Base-by-base conservation (phyloP, 2,113 vertebrate genomes). In the Bettongia penicillata region DNA sequence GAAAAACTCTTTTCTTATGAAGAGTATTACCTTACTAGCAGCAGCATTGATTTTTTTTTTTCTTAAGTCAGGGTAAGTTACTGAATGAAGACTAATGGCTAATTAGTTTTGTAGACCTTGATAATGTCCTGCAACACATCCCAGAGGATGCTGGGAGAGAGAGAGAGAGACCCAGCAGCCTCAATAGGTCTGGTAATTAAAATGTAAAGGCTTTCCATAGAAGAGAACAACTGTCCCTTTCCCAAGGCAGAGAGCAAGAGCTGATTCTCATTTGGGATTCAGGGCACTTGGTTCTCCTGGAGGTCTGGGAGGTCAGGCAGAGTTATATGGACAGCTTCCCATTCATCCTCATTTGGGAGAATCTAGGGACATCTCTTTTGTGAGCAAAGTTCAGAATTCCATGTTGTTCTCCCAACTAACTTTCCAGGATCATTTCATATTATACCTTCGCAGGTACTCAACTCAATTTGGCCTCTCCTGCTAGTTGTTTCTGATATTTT, bases 41-140 rank as follows among this genome's bases (percentile, higher is more conserved):
- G n/a, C 19, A 84, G 28, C 14, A n/a, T 43, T 84, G 37, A 8
- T 23, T 84, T 43, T 22, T n/a, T n/a, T 84, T 84, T 84, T n/a
- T 31, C 68, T 77, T 77, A 43, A 43, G 14, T 84, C 68, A 84
- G 68, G n/a, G 16, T 84, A 43, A 84, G 68, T 84, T 43, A 84
- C 68, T 43, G 68, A 84, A 84, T 84, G n/a, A 43, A 84, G n/a
- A 77, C 68, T 84, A 84, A 84, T 84, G 68, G 43, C 68, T 43
- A 84, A 84, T 84, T 84, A 84, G n/a, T 84, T 84, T 43, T 84
- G 68, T 84, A 84, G 68, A 84, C 68, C 68, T 84, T 84, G 68
- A 84, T 84, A 84, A 84, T 84, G 68, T 84, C 68, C 68, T 84
- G 68, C 68, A 43, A 84, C 68, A 84, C 68, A 84, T 84, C 68